Evolutionary conservation across 2,113 vertebrate species (phyloP).

Genomic region (Mobula birostris): DNA sequence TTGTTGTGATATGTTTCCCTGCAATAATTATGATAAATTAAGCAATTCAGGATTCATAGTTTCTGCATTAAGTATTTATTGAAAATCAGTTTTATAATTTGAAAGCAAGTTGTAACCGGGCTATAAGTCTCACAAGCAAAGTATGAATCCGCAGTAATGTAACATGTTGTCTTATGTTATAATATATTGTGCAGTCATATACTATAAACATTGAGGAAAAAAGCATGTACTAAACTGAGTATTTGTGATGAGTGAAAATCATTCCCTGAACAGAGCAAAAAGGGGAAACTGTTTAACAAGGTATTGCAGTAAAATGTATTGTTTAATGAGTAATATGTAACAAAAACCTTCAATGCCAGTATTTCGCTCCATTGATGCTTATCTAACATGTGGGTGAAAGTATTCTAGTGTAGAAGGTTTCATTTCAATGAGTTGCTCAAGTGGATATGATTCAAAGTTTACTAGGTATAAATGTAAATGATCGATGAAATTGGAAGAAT

Average conservation of each 20-base stretch:
- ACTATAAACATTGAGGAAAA: background rate
- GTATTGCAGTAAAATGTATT: background rate
- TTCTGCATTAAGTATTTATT: background rate
- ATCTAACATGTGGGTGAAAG: background rate
- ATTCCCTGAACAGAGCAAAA: background rate
- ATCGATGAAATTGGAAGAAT: background rate
- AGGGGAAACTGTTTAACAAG: background rate
- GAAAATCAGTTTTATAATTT: background rate
- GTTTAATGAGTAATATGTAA: background rate
- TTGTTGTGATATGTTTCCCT: conserved; percentile 17
- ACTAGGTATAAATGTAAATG: background rate
- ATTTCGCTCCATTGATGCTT: background rate
- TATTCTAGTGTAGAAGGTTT: background rate
- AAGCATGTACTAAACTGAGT: background rate
- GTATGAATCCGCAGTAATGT: background rate
- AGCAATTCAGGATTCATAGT: background rate
- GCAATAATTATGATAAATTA: conserved; percentile 26
- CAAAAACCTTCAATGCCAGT: background rate
- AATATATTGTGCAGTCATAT: background rate
- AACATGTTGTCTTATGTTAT: too few species aligned
- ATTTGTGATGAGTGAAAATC: background rate
- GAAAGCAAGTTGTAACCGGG: background rate
- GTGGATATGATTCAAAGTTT: background rate
- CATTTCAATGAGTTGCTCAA: background rate
- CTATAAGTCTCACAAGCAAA: background rate